Evolutionary conservation across 2,797 vertebrate species (phyloP).

Genomic region (Nyctalus aviator): DNA sequence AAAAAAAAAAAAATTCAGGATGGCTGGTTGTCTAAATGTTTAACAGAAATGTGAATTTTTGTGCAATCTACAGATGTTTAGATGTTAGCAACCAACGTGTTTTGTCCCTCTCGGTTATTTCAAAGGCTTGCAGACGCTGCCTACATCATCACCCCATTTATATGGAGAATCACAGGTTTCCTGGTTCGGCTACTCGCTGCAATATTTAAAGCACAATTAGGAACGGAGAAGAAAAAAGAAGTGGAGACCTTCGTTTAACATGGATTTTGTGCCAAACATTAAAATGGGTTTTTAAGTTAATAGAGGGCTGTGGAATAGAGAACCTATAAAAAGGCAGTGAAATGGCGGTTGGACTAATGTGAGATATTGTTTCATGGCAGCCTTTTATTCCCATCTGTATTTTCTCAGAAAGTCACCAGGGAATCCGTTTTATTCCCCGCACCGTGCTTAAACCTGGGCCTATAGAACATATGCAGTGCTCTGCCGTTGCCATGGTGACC

Average conservation of each 20-base stretch:
- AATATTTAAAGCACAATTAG: slow-evolving; percentile 29
- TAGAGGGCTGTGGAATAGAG: neutral
- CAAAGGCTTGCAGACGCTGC: neutral
- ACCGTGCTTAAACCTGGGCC: slow-evolving; percentile 2
- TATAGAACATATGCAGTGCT: slow-evolving; percentile 56
- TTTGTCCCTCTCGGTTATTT: neutral
- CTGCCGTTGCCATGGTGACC: slow-evolving; percentile 66
- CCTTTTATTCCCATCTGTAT: slow-evolving; percentile 67
- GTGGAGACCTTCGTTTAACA: slow-evolving; percentile 26
- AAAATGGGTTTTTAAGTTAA: slow-evolving; percentile 51
- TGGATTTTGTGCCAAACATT: slow-evolving; percentile 26
- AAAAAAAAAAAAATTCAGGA: neutral
- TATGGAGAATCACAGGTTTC: neutral
- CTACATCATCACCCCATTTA: neutral
- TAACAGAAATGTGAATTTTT: neutral
- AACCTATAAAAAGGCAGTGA: slow-evolving; percentile 32
- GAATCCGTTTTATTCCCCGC: slow-evolving; percentile 30
- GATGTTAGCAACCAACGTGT: fast-evolving
- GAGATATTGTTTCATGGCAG: slow-evolving; percentile 58
- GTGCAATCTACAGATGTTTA: neutral
- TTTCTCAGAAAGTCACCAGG: slow-evolving; percentile 65
- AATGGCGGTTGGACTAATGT: slow-evolving; percentile 33
- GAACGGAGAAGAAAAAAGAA: neutral
- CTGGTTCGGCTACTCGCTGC: neutral
- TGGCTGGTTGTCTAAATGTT: neutral